These are phyloP conservation scores for Threskiornis aethiopicus DNA, from an alignment of 2,797 vertebrate species.

Conservation along the genomic window DNA sequence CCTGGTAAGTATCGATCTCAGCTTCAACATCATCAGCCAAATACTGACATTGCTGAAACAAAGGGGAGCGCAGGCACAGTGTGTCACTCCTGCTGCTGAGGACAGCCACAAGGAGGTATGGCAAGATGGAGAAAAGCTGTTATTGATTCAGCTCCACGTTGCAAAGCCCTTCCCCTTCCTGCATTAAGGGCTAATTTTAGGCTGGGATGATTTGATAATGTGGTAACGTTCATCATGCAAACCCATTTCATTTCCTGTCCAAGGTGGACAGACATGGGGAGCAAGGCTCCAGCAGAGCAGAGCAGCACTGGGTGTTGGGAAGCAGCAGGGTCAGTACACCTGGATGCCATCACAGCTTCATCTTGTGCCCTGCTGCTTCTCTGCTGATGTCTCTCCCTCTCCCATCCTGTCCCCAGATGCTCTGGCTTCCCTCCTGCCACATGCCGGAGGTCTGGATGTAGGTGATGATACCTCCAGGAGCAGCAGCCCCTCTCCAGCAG, in stretches of 20 bases:
- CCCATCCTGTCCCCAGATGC: background rate
- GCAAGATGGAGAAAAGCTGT: background rate
- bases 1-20: background rate
- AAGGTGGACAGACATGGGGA: background rate
- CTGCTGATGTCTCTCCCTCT: background rate
- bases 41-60: background rate
- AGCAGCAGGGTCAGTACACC: background rate
- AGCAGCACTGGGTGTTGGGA: background rate
- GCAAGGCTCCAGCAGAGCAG: background rate
- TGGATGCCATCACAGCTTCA: background rate
- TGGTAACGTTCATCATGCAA: background rate
- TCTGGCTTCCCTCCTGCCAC: background rate
- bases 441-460: too few species aligned
- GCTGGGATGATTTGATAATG: background rate
- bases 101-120: background rate
- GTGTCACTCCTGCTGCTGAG: background rate
- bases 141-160: background rate
- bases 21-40: background rate
- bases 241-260: background rate
- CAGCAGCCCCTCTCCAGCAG: background rate
- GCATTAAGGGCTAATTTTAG: constrained; percentile 7
- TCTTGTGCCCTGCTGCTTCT: background rate
- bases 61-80: rapidly evolving
- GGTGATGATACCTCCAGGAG: background rate
- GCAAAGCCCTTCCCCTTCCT: background rate